Evolutionary conservation across 37 sponge, comb jelly and placozoan species (phyloP).

Genomic region (Ephydatia muelleri): DNA sequence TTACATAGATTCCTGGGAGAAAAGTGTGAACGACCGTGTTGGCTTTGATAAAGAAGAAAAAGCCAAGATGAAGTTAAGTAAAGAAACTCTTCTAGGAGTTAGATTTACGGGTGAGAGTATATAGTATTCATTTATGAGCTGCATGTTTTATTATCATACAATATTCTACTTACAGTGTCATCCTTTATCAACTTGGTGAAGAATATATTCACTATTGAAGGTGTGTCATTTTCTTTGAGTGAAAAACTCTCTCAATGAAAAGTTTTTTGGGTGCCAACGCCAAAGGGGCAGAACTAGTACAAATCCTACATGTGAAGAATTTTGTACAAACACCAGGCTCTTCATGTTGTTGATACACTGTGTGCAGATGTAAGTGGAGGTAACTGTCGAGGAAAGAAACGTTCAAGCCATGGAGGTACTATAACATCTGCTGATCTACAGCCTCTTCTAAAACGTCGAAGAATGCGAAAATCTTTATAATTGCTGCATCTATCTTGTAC

Average conservation of each 20-base stretch:
- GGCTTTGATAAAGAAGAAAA: conserved; percentile 5
- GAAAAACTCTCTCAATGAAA: conserved; percentile 12
- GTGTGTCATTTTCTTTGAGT: conserved; percentile 15
- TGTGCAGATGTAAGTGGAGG: background rate
- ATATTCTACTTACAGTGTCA: conserved; percentile 3
- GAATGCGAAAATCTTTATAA: background rate
- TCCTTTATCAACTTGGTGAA: conserved; percentile 23
- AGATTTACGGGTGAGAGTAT: conserved; percentile 1
- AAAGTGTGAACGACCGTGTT: background rate
- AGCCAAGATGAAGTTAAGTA: conserved; percentile 11
- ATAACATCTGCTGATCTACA: too few relatives aligned
- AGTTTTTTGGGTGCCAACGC: conserved; percentile 27
- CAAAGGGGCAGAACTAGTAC: conserved; percentile 21
- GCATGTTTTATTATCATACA: background rate
- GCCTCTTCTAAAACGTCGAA: background rate
- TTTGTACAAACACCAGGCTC: conserved; percentile 27
- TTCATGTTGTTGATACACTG: conserved; percentile 24
- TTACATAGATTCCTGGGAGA: conserved; percentile 4
- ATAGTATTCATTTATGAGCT: background rate
- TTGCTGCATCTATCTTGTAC: background rate
- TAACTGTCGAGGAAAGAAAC: conserved; percentile 32
- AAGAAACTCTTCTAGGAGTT: conserved; percentile 11
- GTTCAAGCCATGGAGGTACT: background rate
- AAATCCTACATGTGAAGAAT: conserved; percentile 13
- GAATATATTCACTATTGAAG: conserved; percentile 18